Conservation (phyloP, 2,113 vertebrate species). For the Crotalus viridis region DNA sequence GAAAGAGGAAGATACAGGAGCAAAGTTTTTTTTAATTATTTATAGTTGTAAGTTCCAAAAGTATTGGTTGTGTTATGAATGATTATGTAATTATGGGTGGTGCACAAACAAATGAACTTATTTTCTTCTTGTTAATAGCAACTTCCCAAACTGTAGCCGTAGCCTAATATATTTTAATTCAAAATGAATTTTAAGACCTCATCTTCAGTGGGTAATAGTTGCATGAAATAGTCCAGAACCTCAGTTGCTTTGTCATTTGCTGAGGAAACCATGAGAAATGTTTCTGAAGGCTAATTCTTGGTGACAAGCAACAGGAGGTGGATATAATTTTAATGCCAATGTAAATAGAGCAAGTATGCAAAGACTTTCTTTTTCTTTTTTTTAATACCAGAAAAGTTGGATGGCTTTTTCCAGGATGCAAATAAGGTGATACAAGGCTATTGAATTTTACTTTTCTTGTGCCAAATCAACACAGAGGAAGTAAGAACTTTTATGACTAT, state of each 20-base stretch:
- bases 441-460: background rate
- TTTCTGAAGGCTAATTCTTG: background rate
- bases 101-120: background rate
- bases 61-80: conserved; percentile 5
- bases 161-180: background rate
- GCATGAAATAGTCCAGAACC: background rate
- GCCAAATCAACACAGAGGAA: background rate
- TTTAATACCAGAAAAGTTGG: background rate
- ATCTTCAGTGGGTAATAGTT: background rate
- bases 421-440: background rate
- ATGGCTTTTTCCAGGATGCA: background rate
- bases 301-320: background rate
- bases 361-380: background rate
- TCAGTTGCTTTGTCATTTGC: background rate
- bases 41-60: background rate
- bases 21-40: background rate
- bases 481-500: background rate
- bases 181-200: background rate
- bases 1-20: background rate
- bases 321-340: background rate
- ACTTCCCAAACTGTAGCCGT: background rate
- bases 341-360: background rate
- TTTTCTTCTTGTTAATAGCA: background rate
- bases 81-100: background rate
- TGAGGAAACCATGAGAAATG: background rate